These are phyloP conservation scores for Branchinecta lynchi DNA, from an alignment of 1,140 invertebrate genomes.

Conservation along the genomic window DNA sequence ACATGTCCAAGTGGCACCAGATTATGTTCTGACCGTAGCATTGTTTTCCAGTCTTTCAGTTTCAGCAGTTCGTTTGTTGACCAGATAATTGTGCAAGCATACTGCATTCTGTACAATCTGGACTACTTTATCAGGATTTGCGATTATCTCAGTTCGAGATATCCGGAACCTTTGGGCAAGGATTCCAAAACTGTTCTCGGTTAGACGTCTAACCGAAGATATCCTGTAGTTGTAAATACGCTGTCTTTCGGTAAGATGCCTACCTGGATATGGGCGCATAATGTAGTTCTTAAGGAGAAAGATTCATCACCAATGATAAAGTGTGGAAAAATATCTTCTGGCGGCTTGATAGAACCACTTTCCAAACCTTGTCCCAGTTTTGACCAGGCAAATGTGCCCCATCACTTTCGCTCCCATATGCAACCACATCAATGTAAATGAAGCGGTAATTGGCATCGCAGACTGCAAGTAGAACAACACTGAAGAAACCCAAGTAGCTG, in stretches of 20 bases:
- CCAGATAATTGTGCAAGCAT: too few species aligned
- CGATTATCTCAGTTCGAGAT: constrained; percentile 15
- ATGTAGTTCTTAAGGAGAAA: constrained; percentile 31
- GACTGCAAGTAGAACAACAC: constrained; percentile 31
- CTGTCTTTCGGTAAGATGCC: constrained; percentile 23
- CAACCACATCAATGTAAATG: constrained; percentile 31
- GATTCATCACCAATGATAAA: constrained; percentile 34
- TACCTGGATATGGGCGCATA: constrained; percentile 33
- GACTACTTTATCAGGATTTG: too few species aligned
- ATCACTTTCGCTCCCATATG: constrained; percentile 31
- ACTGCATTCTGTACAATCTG: too few species aligned
- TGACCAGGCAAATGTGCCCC: constrained; percentile 28
- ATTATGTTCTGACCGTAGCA: too few species aligned
- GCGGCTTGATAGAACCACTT: constrained; percentile 23
- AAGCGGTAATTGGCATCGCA: constrained; percentile 33
- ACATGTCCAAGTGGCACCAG: too few species aligned
- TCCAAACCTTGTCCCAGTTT: constrained; percentile 28
- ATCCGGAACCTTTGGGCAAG: constrained; percentile 16
- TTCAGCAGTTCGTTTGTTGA: too few species aligned
- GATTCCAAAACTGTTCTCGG: constrained; percentile 20
- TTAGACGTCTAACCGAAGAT: constrained; percentile 14
- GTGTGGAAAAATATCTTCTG: constrained; percentile 25
- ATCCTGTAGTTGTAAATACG: constrained; percentile 26
- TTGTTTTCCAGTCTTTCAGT: too few species aligned
- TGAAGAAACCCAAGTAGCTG: constrained; percentile 31